Evolutionary conservation across 2,113 vertebrate species (phyloP).

Genomic region (Podarcis cretensis): DNA sequence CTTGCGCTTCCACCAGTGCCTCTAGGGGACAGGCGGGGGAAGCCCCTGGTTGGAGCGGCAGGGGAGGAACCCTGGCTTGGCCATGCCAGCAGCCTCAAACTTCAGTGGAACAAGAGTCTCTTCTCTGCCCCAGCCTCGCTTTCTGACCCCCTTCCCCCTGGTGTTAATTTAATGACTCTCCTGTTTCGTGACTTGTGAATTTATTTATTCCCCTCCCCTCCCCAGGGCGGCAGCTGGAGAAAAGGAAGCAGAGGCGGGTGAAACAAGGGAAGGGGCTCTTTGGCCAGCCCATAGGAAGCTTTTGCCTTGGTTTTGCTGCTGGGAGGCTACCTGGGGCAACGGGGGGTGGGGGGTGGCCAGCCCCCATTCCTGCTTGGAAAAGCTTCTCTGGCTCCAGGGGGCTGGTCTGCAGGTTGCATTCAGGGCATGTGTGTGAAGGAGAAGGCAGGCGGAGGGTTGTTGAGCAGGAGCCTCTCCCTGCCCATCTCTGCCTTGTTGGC

Average conservation of each 20-base stretch:
- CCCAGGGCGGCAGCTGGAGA: background rate
- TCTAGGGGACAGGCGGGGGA: slow-evolving; percentile 52
- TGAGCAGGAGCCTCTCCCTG: background rate
- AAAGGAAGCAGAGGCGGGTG: background rate
- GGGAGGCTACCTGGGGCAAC: background rate
- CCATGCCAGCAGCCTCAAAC: background rate
- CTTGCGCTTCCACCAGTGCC: slow-evolving; percentile 83
- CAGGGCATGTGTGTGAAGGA: background rate
- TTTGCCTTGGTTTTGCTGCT: background rate
- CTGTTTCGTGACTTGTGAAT: slow-evolving; percentile 30
- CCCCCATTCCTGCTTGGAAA: background rate
- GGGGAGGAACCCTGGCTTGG: background rate
- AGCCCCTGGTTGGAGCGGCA: background rate
- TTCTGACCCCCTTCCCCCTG: background rate
- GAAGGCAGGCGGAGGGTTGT: background rate
- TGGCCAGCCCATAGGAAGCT: background rate
- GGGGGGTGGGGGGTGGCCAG: background rate
- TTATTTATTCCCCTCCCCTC: slow-evolving; percentile 35
- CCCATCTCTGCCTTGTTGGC: background rate
- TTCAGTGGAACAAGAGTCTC: background rate
- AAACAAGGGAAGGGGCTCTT: background rate
- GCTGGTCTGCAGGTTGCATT: background rate
- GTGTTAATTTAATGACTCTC: slow-evolving; percentile 50
- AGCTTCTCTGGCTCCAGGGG: background rate
- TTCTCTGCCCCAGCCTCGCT: background rate